Evolutionary conservation across 2,888 invertebrate species (phyloP).

Genomic region (Choristoneura rosaceana): DNA sequence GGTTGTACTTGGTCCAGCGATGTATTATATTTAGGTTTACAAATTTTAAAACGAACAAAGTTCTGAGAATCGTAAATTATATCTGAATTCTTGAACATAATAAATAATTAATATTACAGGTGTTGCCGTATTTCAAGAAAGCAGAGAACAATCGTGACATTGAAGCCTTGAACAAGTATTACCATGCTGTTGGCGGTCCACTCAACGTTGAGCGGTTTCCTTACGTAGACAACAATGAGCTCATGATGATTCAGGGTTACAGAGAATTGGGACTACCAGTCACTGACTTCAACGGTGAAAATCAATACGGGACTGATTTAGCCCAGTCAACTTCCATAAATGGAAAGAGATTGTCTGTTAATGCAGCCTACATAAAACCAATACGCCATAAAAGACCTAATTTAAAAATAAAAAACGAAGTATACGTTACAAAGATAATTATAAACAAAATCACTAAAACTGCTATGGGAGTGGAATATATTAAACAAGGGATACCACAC

Average conservation of each 20-base stretch:
- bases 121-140: conserved; percentile 89
- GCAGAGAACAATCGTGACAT: conserved; percentile 87
- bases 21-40: too few species aligned
- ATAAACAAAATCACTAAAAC: conserved; percentile 84
- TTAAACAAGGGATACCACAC: conserved; percentile 71
- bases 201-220: conserved; percentile 87
- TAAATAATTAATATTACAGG: conserved; percentile 58
- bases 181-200: conserved; percentile 87
- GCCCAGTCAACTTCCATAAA: conserved; percentile 87
- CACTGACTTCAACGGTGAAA: conserved; percentile 85
- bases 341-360: conserved; percentile 87
- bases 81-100: not conserved
- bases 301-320: conserved; percentile 86
- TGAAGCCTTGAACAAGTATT: conserved; percentile 80
- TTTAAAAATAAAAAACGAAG: conserved; percentile 79
- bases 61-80: not conserved
- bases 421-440: conserved; percentile 84
- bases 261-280: conserved; percentile 86
- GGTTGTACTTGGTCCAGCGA: too few species aligned
- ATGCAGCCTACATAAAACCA: conserved; percentile 88
- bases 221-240: conserved; percentile 85
- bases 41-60: too few species aligned
- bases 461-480: conserved; percentile 74
- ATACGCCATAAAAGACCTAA: conserved; percentile 84
- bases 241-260: conserved; percentile 85